Evolutionary conservation across 2,888 invertebrate species (phyloP).

Genomic region (Lordiphosa andalusiaca): DNA sequence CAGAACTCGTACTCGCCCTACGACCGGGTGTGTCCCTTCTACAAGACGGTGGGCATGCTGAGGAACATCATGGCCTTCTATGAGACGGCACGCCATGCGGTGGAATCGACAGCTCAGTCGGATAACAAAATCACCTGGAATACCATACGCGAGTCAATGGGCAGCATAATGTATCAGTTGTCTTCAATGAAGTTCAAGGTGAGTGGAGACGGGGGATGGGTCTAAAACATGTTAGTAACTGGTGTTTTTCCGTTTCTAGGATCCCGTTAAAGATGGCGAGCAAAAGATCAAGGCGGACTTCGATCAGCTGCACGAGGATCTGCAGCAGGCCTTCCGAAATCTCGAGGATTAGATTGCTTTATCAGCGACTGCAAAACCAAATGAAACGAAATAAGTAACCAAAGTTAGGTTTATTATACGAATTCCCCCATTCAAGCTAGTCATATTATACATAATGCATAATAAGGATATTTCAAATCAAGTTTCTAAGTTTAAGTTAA

Average conservation of each 20-base stretch:
- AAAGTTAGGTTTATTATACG: conserved; percentile 62
- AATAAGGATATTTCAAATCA: conserved; percentile 67
- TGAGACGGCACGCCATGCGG: conserved; percentile 97
- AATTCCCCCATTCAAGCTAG: conserved; percentile 68
- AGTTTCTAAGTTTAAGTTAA: conserved; percentile 66
- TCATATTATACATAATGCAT: conserved; percentile 68
- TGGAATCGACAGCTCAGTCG: conserved; percentile 97
- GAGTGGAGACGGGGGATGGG: conserved; percentile 26
- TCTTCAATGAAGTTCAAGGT: conserved; percentile 99
- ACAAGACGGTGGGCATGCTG: conserved; percentile 99
- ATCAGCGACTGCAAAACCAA: conserved; percentile 20
- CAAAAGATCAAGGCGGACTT: conserved; percentile 97
- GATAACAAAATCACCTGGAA: conserved; percentile 99
- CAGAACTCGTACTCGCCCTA: conserved; percentile 98
- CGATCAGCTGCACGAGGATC: conserved; percentile 97
- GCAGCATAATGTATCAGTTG: conserved; percentile 95
- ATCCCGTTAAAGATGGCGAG: conserved; percentile 98
- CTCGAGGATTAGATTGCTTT: conserved; percentile 90
- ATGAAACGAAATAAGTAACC: conserved; percentile 54
- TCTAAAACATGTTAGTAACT: too few relatives aligned
- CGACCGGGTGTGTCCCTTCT: conserved; percentile 99
- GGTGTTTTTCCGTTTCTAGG: conserved; percentile 82
- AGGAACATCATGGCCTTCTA: conserved; percentile 98
- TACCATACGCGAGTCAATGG: conserved; percentile 97
- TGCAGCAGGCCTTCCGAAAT: conserved; percentile 97